phyloP scores from a whole-genome alignment of 2,113 vertebrate genomes.

The human (Homo sapiens) region DNA sequence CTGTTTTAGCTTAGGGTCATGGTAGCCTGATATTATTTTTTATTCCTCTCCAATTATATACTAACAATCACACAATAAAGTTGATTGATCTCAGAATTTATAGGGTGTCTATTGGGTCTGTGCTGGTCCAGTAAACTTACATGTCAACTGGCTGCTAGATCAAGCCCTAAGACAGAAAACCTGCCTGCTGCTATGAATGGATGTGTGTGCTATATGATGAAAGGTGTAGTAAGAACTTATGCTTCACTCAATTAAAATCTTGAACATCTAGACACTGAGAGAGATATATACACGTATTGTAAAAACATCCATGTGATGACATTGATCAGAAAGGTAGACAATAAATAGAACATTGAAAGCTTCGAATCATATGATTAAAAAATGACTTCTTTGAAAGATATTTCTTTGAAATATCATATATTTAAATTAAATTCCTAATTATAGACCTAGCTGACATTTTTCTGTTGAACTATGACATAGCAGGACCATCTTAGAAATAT shows the following conservation, averaged over 20 bases:
- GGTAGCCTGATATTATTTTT: not conserved
- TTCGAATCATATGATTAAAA: not conserved
- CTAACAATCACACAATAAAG: not conserved
- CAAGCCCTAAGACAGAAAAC: not conserved
- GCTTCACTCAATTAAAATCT: not conserved
- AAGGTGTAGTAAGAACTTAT: not conserved
- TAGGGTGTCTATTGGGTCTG: not conserved
- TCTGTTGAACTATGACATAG: not conserved
- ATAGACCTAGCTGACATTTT: slow-evolving; percentile 12
- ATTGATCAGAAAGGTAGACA: not conserved
- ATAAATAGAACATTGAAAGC: not conserved
- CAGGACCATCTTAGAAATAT: not conserved
- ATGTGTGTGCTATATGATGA: not conserved
- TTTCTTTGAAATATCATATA: not conserved
- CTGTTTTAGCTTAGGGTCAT: not conserved
- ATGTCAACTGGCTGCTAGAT: not conserved
- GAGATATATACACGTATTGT: not conserved
- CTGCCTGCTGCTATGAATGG: not conserved
- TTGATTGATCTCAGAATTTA: slow-evolving; percentile 20
- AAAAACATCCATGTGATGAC: not conserved
- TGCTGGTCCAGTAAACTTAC: not conserved
- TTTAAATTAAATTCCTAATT: not conserved
- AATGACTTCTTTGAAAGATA: not conserved
- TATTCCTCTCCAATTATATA: not conserved
- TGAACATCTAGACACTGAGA: not conserved